Percentiles rank a stretch among this genome's conserved stretches.
These are phyloP conservation scores for Nebria brevicollis DNA, from an alignment of 2,888 invertebrate species.

Conservation along the genomic window DNA sequence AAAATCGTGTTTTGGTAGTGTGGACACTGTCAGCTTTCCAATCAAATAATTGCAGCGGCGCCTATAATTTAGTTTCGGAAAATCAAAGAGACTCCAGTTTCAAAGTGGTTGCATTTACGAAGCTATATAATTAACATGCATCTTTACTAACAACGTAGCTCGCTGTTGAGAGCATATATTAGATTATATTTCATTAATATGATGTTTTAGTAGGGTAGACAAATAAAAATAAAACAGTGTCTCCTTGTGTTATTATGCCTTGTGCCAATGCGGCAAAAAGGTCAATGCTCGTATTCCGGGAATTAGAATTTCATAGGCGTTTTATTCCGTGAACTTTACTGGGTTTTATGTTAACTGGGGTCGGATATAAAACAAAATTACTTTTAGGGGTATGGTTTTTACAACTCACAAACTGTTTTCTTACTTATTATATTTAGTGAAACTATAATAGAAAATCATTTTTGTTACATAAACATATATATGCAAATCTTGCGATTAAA, in stretches of 20 bases:
- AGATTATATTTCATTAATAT: background rate
- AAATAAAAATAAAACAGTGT: background rate
- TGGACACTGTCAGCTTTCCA: slow-evolving; percentile 70
- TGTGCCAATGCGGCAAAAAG: background rate
- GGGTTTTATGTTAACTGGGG: background rate
- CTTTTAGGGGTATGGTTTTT: background rate
- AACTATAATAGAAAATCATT: no score
- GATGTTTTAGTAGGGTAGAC: background rate
- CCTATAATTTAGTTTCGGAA: background rate
- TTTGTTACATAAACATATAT: no score
- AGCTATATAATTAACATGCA: background rate
- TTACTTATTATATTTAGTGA: background rate
- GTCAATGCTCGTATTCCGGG: background rate
- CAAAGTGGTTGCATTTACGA: background rate
- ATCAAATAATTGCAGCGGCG: slow-evolving; percentile 67
- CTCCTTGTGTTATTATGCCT: background rate
- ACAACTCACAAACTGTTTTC: no score
- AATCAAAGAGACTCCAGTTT: background rate
- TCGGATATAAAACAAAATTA: background rate
- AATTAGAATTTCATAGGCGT: slow-evolving; percentile 1
- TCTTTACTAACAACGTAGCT: no score
- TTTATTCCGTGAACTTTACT: background rate
- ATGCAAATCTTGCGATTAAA: no score
- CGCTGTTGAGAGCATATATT: no score
- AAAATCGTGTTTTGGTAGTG: background rate